Evolutionary conservation across 2,888 invertebrate species (phyloP).

Genomic region (Sphaerophoria taeniata): DNA sequence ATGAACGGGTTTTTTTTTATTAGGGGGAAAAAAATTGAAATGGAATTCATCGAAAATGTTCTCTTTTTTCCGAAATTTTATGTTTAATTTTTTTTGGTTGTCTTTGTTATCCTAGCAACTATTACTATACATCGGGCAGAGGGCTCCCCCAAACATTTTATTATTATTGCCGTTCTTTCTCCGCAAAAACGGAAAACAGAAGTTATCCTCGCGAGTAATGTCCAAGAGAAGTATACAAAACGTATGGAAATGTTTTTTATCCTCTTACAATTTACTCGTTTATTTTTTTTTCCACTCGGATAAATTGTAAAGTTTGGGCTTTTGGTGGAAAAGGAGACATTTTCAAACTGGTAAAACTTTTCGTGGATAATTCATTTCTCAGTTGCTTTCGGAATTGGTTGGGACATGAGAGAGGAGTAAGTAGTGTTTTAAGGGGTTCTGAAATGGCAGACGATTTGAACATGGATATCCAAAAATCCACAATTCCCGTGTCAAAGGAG

Average conservation of each 20-base stretch:
- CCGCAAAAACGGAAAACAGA: conserved; percentile 65
- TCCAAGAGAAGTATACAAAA: conserved; percentile 65
- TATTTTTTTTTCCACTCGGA: not conserved
- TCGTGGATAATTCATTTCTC: conserved; percentile 67
- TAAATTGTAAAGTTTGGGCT: not conserved
- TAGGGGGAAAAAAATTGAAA: conserved; percentile 45
- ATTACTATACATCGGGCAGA: conserved; percentile 1
- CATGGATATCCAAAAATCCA: conserved; percentile 32
- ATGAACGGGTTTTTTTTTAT: not conserved
- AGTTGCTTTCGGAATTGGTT: conserved; percentile 55
- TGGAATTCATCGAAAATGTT: conserved; percentile 63
- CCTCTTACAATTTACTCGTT: not conserved
- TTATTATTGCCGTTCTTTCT: conserved; percentile 72
- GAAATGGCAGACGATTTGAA: conserved; percentile 27
- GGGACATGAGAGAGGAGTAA: conserved; percentile 10
- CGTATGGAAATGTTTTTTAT: conserved; percentile 68
- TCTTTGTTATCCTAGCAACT: not conserved
- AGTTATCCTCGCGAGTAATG: conserved; percentile 73
- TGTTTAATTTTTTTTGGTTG: not conserved
- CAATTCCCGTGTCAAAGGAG: conserved; percentile 53
- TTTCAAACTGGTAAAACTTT: conserved; percentile 63
- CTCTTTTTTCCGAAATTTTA: conserved; percentile 3
- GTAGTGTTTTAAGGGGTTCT: not conserved
- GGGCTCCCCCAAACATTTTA: conserved; percentile 50
- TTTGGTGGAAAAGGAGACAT: conserved; percentile 16